A percentile compares a stretch with the other conserved stretches of the same genome.
Conservation (phyloP, 2,113 vertebrate genomes). For the Triplophysa rosa region DNA sequence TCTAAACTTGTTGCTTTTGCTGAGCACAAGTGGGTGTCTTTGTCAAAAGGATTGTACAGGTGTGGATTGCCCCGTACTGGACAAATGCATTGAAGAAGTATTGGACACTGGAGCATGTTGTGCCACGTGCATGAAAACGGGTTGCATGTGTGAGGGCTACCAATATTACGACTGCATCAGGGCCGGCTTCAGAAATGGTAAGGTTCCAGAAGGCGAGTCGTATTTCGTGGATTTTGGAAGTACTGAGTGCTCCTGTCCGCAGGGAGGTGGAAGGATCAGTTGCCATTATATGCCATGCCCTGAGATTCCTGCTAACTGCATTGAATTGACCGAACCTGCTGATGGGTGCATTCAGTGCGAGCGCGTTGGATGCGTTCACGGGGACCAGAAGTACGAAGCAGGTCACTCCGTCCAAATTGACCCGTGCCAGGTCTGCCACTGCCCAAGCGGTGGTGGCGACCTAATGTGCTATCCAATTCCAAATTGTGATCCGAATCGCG, state of each 20-base stretch:
- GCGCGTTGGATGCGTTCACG: constrained; percentile 81
- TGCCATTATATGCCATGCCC: constrained; percentile 95
- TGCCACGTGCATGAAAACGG: constrained; percentile 79
- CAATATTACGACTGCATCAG: constrained; percentile 93
- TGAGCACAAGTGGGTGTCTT: constrained; percentile 44
- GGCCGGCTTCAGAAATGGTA: constrained; percentile 86
- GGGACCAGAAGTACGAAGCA: constrained; percentile 80
- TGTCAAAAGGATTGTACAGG: constrained; percentile 83
- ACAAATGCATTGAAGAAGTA: constrained; percentile 86
- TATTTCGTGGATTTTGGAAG: constrained; percentile 97
- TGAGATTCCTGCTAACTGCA: constrained; percentile 88
- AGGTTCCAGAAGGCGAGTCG: constrained; percentile 88
- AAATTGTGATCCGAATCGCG: constrained; percentile 65
- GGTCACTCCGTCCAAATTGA: constrained; percentile 88
- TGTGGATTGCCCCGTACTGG: constrained; percentile 76
- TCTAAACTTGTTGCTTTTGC: constrained; percentile 62
- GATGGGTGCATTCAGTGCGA: constrained; percentile 90
- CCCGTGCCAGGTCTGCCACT: constrained; percentile 87
- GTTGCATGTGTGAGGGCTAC: constrained; percentile 92
- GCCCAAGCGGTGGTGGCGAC: constrained; percentile 82
- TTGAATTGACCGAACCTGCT: constrained; percentile 76
- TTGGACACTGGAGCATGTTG: constrained; percentile 83
- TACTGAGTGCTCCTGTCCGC: constrained; percentile 90
- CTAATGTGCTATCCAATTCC: constrained; percentile 90
- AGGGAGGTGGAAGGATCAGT: constrained; percentile 88